phyloP scores from a whole-genome alignment of 2,797 vertebrate genomes.

The Sandelia bainsii region DNA sequence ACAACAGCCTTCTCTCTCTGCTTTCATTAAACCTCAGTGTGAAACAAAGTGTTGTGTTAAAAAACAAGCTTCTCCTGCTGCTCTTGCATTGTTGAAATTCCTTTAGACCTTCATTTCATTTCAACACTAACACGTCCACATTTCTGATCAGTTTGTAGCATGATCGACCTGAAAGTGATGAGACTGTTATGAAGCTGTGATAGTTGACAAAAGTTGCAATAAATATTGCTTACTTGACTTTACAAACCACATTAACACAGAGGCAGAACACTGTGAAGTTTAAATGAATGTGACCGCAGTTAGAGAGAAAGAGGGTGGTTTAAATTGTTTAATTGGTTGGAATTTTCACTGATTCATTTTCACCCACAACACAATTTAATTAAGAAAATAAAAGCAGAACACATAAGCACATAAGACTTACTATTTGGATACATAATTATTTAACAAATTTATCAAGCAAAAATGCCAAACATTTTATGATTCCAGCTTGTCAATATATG shows the following conservation, averaged over 20 bases:
- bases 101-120: constrained; percentile 21
- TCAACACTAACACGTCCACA: not conserved
- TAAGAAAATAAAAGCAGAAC: too few relatives aligned
- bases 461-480: too few relatives aligned
- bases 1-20: constrained; percentile 37
- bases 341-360: too few relatives aligned
- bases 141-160: not conserved
- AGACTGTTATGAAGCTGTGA: not conserved
- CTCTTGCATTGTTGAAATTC: constrained; percentile 46
- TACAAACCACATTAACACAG: not conserved
- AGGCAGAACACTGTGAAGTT: not conserved
- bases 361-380: too few relatives aligned
- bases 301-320: too few relatives aligned
- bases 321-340: too few relatives aligned
- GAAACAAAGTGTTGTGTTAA: constrained; percentile 24
- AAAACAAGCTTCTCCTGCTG: constrained; percentile 30
- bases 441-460: too few relatives aligned
- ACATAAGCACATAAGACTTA: too few relatives aligned
- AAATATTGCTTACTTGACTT: not conserved
- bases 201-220: not conserved
- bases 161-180: not conserved
- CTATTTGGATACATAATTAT: too few relatives aligned
- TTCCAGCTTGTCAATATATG: too few relatives aligned
- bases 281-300: not conserved
- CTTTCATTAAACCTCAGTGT: constrained; percentile 33